phyloP scores from a whole-genome alignment of 2,797 vertebrate genomes.

The Kryptolebias ocellatus region DNA sequence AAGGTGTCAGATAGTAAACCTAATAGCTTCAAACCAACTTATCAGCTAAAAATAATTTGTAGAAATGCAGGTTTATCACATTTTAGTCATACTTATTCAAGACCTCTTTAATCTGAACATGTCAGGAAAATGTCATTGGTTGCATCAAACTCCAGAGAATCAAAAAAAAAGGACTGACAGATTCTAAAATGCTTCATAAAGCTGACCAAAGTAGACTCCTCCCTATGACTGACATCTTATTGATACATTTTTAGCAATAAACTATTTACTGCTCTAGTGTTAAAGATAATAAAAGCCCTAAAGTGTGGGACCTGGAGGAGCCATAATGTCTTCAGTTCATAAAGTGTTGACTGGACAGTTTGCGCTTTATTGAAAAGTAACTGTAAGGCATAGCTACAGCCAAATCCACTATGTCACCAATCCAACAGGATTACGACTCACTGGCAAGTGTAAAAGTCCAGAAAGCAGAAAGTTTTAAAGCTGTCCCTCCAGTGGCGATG shows the following conservation, averaged over 20 bases:
- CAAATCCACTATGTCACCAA: constrained; percentile 67
- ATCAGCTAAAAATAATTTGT: no score
- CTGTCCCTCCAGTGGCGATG: constrained; percentile 64
- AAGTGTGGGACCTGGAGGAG: constrained; percentile 15
- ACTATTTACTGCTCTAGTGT: constrained; percentile 21
- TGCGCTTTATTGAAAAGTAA: constrained; percentile 63
- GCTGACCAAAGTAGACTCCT: background rate
- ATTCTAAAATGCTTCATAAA: constrained; percentile 1
- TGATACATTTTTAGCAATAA: constrained; percentile 4
- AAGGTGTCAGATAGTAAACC: no score
- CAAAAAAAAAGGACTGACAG: background rate
- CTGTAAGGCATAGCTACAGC: constrained; percentile 48
- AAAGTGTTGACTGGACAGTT: constrained; percentile 60
- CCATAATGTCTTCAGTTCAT: constrained; percentile 45
- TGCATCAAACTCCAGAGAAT: background rate
- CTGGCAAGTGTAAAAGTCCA: constrained; percentile 68
- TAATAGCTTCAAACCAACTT: no score
- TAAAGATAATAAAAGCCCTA: constrained; percentile 25
- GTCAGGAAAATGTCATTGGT: background rate
- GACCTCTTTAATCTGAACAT: background rate
- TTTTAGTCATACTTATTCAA: no score
- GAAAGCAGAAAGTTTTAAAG: constrained; percentile 71
- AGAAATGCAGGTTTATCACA: no score
- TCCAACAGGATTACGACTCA: constrained; percentile 62
- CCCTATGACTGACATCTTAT: constrained; percentile 2